phyloP scores from a whole-genome alignment of 1,140 invertebrate species.

The Latrodectus geometricus region DNA sequence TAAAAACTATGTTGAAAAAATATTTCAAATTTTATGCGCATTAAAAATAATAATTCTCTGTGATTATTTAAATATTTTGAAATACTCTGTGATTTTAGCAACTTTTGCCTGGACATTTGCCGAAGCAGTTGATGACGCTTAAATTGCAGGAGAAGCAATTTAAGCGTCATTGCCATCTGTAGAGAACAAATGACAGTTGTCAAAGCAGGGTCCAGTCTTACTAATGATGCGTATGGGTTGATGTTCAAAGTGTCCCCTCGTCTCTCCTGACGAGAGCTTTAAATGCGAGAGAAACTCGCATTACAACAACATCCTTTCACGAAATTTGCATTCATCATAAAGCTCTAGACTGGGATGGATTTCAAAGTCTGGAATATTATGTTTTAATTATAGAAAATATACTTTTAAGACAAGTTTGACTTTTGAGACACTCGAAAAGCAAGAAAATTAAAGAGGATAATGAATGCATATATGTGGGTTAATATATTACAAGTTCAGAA shows the following conservation, averaged over 20 bases:
- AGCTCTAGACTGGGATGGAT: too few species aligned
- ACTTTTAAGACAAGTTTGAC: neutral
- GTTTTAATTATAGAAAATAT: neutral
- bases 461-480: too few species aligned
- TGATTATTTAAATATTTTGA: neutral
- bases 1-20: neutral
- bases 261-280: neutral
- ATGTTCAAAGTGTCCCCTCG: neutral
- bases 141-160: slow-evolving; percentile 21
- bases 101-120: slow-evolving; percentile 3
- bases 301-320: too few species aligned
- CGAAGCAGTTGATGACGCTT: neutral
- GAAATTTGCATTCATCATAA: too few species aligned
- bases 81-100: neutral
- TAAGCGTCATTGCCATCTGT: slow-evolving; percentile 53
- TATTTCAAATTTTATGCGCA: neutral
- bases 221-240: slow-evolving; percentile 34
- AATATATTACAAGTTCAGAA: too few species aligned
- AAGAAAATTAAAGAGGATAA: too few species aligned
- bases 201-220: slow-evolving; percentile 22
- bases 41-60: neutral
- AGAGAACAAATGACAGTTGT: slow-evolving; percentile 53
- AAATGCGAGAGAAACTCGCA: neutral
- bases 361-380: neutral
- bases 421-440: too few species aligned